Base-by-base conservation (phyloP, 2,797 vertebrate genomes). In the Babyrousa celebensis region DNA sequence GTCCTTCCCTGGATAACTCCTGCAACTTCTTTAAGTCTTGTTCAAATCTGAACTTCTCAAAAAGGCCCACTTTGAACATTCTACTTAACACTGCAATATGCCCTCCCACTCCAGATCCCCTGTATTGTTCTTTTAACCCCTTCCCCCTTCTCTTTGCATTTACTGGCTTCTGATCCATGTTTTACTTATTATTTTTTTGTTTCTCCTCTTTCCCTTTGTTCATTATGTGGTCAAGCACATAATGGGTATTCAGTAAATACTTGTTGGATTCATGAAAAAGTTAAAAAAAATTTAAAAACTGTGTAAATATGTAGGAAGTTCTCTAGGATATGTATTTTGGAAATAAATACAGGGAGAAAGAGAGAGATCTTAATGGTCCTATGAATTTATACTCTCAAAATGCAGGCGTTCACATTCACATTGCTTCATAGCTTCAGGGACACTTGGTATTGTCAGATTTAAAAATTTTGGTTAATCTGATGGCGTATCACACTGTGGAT, bases 281-380 rank as follows among this genome's bases (percentile, higher is more conserved):
- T 56, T 36, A 21, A 15, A 85, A 85, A 63, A 11, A 86, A 21
- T 23, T 40, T 27, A 10, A 29, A 70, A 89, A n/a, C 1, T 85
- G 21, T 79, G 14, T 65, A 62, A 14, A 86, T 65, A 3, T 63
- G 21, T 56, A 48, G 83, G 68, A 72, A 90, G 87, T 86, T 23
- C 56, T 89, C 16, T 52, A 89, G 58, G 9, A 32, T 56, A 17
- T n/a, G 5, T 90, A n/a, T 89, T 95, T 94, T 89, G 25, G 12
- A 68, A 71, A 71, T 75, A 6, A 12, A 14, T 63, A 5, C 12
- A 5, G 9, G 21, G 58, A 60, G 58, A 60, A 18, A 21, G 58
- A 10, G 60, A 62, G 60, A 23, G 21, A 62, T 93, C 70, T 60
- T 52, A 77, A 40, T 94, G 40, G 52, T 80, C 88, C 52, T 63